Conservation (phyloP, 2,797 vertebrate genomes). For the Rhinichthys osculus region DNA sequence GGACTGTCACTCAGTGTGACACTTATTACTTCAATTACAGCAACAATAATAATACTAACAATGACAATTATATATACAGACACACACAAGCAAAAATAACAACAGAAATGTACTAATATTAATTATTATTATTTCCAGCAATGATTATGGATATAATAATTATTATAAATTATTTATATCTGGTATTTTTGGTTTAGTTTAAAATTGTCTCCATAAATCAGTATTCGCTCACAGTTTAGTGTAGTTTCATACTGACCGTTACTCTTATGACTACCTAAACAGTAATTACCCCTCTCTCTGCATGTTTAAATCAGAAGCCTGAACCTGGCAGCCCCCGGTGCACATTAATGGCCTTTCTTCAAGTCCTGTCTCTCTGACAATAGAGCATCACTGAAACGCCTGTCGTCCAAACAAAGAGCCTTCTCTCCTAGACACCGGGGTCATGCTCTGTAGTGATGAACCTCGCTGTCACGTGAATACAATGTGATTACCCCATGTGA, state of each 20-base stretch:
- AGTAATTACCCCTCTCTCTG: conserved; percentile 40
- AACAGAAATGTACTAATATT: too few relatives aligned
- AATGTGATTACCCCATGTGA: conserved; percentile 54
- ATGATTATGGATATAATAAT: neutral
- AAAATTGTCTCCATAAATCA: neutral
- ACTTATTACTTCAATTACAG: conserved; percentile 19
- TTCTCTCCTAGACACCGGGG: conserved; percentile 45
- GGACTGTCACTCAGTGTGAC: conserved; percentile 3
- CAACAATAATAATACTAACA: neutral
- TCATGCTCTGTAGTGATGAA: conserved; percentile 54
- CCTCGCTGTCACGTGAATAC: conserved; percentile 50
- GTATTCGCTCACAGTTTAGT: neutral
- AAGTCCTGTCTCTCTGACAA: conserved; percentile 52
- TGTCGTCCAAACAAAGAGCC: conserved; percentile 53
- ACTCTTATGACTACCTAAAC: conserved; percentile 31
- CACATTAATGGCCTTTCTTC: conserved; percentile 55
- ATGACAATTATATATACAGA: too few relatives aligned
- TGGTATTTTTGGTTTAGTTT: neutral
- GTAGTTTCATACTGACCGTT: conserved; percentile 4
- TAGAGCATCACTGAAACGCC: conserved; percentile 48
- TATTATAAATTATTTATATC: neutral
- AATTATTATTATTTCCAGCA: neutral
- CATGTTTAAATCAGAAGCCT: conserved; percentile 46
- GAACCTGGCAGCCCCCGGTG: conserved; percentile 39
- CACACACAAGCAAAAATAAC: neutral